These are phyloP conservation scores for Stictocephala bisonia DNA, from an alignment of 2,888 invertebrate species.

Conservation along the genomic window DNA sequence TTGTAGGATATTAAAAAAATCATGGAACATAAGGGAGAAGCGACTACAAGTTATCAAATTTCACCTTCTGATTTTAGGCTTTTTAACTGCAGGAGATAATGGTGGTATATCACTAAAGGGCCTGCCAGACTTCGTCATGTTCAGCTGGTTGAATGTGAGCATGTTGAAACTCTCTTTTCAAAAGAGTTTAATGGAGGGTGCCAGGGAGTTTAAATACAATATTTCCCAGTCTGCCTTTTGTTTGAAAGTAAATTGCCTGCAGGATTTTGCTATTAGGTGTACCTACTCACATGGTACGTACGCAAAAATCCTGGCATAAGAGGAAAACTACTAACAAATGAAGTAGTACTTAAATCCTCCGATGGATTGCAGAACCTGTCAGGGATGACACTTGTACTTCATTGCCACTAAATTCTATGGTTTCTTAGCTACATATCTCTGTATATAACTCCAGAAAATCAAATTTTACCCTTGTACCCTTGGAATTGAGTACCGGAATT, in stretches of 20 bases:
- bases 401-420: too few species aligned
- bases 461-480: too few species aligned
- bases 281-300: constrained; percentile 38
- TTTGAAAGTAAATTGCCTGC: constrained; percentile 5
- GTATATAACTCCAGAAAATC: too few species aligned
- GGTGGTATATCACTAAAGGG: not conserved
- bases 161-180: constrained; percentile 1
- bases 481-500: too few species aligned
- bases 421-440: too few species aligned
- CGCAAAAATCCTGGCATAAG: too few species aligned
- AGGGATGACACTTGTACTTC: too few species aligned
- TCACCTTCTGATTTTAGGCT: not conserved
- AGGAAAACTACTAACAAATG: too few species aligned
- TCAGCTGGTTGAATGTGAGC: not conserved
- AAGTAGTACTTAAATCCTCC: too few species aligned
- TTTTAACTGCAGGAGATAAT: not conserved
- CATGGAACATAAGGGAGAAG: not conserved
- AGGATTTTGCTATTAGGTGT: constrained; percentile 9
- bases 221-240: constrained; percentile 7
- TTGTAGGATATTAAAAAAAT: not conserved
- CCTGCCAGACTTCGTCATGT: not conserved
- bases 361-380: too few species aligned
- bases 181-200: not conserved
- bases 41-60: constrained; percentile 7
- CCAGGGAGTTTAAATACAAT: constrained; percentile 15